Evolutionary conservation across 37 sponge, comb jelly and placozoan genomes (phyloP).

Genomic region (Ephydatia muelleri): DNA sequence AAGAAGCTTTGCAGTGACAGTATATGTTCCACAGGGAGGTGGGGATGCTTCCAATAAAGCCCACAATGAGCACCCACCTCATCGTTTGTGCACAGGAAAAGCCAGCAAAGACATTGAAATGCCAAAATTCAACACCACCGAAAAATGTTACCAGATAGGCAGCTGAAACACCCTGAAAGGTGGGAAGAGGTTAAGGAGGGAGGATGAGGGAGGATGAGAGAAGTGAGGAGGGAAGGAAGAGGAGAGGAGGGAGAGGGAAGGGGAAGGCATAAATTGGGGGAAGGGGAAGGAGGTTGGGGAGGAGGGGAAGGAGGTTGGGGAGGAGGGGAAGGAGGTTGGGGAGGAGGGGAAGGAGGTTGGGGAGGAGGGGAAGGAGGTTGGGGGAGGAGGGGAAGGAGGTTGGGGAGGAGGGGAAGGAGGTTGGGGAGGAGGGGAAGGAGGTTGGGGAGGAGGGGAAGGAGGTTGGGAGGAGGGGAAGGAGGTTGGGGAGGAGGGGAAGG

Average conservation of each 20-base stretch:
- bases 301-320: too few species aligned
- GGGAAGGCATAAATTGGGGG: too few species aligned
- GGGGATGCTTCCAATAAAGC: conserved; percentile 37
- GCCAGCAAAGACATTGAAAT: conserved; percentile 47
- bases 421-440: background rate
- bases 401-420: too few species aligned
- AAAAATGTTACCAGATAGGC: conserved; percentile 64
- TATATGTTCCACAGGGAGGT: conserved; percentile 53
- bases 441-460: background rate
- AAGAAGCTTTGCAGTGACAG: conserved; percentile 17
- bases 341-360: too few species aligned
- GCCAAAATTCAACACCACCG: conserved; percentile 70
- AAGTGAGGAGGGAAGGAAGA: background rate
- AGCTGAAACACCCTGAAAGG: conserved; percentile 48
- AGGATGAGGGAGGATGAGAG: too few species aligned
- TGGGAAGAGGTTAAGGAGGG: background rate
- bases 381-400: too few species aligned
- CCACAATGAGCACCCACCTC: conserved; percentile 49
- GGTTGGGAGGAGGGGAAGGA: too few species aligned
- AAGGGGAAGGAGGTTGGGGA: too few species aligned
- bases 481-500: too few species aligned
- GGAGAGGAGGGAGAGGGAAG: background rate
- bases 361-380: too few species aligned
- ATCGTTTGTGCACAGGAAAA: conserved; percentile 15
- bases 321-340: too few species aligned